These are phyloP conservation scores for Rousettus madagascariensis DNA, from an alignment of 2,797 vertebrate genomes.

Conservation along the genomic window DNA sequence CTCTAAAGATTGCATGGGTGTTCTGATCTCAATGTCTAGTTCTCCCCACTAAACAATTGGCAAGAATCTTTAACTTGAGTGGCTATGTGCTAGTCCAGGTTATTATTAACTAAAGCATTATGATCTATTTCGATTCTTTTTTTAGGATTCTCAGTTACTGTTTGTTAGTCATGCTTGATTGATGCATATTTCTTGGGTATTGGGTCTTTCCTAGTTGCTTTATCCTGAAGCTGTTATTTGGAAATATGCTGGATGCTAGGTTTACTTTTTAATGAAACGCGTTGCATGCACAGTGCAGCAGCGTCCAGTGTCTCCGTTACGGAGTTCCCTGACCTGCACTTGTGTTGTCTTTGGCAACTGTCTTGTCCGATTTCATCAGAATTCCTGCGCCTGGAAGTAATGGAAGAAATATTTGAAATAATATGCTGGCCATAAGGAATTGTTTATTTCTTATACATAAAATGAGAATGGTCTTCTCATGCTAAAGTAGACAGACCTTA, in stretches of 20 bases:
- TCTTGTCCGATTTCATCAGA: background rate
- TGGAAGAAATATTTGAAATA: background rate
- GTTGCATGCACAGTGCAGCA: too few relatives aligned
- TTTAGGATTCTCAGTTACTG: background rate
- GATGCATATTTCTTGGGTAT: background rate
- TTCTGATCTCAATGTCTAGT: background rate
- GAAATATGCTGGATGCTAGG: background rate
- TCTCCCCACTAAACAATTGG: background rate
- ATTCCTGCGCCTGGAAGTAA: background rate
- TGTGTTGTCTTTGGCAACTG: background rate
- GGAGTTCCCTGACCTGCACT: background rate
- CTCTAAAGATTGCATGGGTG: background rate
- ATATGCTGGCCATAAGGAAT: conserved; percentile 16
- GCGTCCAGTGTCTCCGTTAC: background rate
- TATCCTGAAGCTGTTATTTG: background rate
- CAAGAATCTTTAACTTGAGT: background rate
- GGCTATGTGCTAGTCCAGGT: background rate
- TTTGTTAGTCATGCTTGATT: background rate
- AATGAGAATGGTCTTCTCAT: background rate
- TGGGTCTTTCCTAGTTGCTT: background rate
- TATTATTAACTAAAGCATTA: background rate
- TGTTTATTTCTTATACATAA: background rate
- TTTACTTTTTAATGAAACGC: background rate
- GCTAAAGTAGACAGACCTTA: background rate
- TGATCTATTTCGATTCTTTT: background rate